Percentiles rank a stretch among this genome's conserved stretches.
These are phyloP conservation scores for Acleris holmiana DNA, from an alignment of 2,888 invertebrate genomes.

Conservation along the genomic window DNA sequence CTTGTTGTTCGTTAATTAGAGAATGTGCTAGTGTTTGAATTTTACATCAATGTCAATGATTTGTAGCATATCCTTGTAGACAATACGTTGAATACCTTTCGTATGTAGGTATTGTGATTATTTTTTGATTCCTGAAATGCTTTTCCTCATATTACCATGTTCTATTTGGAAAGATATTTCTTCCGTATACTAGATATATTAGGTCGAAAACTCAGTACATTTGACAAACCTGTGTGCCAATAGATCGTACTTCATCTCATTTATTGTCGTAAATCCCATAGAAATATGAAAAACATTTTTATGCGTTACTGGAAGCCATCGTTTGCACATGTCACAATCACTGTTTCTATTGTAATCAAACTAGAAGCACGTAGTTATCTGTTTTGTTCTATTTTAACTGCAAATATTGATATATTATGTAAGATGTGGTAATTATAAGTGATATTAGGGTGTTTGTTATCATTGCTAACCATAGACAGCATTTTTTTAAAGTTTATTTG, in stretches of 20 bases:
- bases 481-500: slow-evolving; percentile 28
- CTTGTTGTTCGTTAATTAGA: slow-evolving; percentile 44
- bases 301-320: slow-evolving; percentile 9
- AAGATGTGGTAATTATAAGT: slow-evolving; percentile 39
- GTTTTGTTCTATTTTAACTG: slow-evolving; percentile 44
- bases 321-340: slow-evolving; percentile 25
- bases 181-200: neutral
- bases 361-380: slow-evolving; percentile 39
- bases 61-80: slow-evolving; percentile 61
- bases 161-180: slow-evolving; percentile 45
- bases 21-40: slow-evolving; percentile 39
- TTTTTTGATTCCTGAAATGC: slow-evolving; percentile 39
- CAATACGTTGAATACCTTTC: slow-evolving; percentile 55
- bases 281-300: slow-evolving; percentile 2
- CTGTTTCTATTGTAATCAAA: slow-evolving; percentile 22
- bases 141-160: slow-evolving; percentile 44
- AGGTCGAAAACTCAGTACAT: slow-evolving; percentile 4
- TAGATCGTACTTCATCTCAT: slow-evolving; percentile 40
- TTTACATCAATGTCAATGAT: slow-evolving; percentile 61
- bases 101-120: slow-evolving; percentile 44
- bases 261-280: slow-evolving; percentile 10
- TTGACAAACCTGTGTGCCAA: slow-evolving; percentile 61
- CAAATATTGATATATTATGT: slow-evolving; percentile 31
- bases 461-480: slow-evolving; percentile 27
- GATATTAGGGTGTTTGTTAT: slow-evolving; percentile 38